Conservation (phyloP, 1,140 invertebrate genomes). For the Ceratosolen solmsi region DNA sequence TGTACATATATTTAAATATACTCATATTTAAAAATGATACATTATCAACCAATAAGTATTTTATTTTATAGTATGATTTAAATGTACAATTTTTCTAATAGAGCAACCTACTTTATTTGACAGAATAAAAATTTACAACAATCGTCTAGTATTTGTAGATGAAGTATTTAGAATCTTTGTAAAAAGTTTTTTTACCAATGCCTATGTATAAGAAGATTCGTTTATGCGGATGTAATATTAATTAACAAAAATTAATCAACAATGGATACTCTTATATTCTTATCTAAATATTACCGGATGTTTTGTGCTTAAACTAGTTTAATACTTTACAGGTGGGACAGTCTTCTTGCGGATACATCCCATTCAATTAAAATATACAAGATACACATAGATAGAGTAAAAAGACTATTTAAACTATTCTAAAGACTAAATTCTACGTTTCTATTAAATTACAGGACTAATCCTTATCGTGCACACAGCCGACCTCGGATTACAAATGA, state of each 20-base stretch:
- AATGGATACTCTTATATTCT: background rate
- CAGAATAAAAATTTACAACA: too few species aligned
- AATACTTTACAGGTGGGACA: background rate
- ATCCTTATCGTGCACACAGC: background rate
- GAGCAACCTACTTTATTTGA: too few species aligned
- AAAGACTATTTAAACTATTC: slow-evolving; percentile 15
- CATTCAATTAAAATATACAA: slow-evolving; percentile 32
- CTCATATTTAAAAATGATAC: too few species aligned
- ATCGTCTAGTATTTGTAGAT: too few species aligned
- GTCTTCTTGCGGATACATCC: slow-evolving; percentile 22
- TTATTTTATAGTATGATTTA: too few species aligned
- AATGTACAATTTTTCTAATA: too few species aligned
- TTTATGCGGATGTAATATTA: background rate
- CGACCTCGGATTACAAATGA: background rate
- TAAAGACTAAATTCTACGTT: slow-evolving; percentile 11
- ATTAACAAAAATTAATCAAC: background rate
- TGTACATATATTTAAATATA: too few species aligned
- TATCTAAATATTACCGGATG: background rate
- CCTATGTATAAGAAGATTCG: too few species aligned
- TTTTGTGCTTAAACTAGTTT: background rate
- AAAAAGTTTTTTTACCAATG: too few species aligned
- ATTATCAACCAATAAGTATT: too few species aligned
- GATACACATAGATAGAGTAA: background rate
- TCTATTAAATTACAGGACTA: slow-evolving; percentile 40
- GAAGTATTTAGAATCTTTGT: too few species aligned